phyloP scores from a whole-genome alignment of 2,888 invertebrate genomes.

The Coleophora deauratella region DNA sequence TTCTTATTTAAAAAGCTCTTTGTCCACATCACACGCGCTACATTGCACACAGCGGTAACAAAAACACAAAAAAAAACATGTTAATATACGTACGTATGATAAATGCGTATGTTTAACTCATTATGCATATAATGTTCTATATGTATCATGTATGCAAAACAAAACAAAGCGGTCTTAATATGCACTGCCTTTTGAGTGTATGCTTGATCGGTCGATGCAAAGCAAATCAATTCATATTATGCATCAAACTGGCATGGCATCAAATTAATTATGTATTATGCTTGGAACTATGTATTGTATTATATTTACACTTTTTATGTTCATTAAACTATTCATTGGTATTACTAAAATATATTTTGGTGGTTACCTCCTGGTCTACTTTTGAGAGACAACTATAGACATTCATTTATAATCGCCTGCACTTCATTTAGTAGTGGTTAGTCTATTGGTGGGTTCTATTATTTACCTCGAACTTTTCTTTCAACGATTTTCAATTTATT shows the following conservation, averaged over 20 bases:
- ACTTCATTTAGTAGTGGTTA: no score
- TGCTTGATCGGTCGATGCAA: conserved; percentile 30
- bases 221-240: conserved; percentile 27
- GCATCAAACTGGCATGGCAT: neutral
- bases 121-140: conserved; percentile 5
- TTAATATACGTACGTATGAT: conserved; percentile 5
- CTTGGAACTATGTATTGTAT: neutral
- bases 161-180: conserved; percentile 40
- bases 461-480: no score
- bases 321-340: no score
- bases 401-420: no score
- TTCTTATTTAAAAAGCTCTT: no score
- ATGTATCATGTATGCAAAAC: conserved; percentile 26
- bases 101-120: conserved; percentile 1
- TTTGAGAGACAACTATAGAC: no score
- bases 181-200: conserved; percentile 36
- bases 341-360: no score
- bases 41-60: conserved; percentile 59
- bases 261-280: no score
- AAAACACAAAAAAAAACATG: conserved; percentile 33
- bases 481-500: no score
- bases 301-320: neutral
- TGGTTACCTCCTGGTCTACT: no score
- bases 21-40: conserved; percentile 39
- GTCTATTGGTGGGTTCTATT: no score